Conservation (phyloP, 2,797 vertebrate genomes). For the Anomalospiza imberbis region DNA sequence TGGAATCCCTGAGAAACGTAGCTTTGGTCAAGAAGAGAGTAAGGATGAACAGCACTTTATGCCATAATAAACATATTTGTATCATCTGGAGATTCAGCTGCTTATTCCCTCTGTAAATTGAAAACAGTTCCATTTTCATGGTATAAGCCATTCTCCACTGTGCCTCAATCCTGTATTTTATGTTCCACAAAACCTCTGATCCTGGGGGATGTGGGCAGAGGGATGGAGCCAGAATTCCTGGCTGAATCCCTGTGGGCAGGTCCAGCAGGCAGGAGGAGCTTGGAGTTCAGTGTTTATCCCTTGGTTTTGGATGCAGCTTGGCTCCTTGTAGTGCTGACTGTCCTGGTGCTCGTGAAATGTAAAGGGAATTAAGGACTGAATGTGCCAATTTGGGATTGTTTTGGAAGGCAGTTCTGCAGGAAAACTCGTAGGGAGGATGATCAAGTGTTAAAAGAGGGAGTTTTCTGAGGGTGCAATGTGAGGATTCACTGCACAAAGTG, state of each 20-base stretch:
- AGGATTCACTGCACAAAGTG: neutral
- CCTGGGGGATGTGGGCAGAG: neutral
- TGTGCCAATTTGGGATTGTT: neutral
- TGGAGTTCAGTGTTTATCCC: rapidly evolving
- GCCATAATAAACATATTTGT: neutral
- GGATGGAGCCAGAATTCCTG: neutral
- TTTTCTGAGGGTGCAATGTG: neutral
- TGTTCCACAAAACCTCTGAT: neutral
- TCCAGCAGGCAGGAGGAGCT: rapidly evolving
- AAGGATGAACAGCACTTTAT: neutral
- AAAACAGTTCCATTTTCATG: neutral
- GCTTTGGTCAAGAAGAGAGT: neutral
- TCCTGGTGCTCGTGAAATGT: neutral
- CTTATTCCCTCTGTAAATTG: neutral
- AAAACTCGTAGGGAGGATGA: neutral
- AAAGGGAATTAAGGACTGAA: neutral
- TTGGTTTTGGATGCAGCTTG: neutral
- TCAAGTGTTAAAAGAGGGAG: neutral
- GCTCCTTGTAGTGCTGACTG: neutral
- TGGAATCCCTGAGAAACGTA: neutral
- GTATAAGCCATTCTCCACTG: neutral
- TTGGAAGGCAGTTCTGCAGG: neutral
- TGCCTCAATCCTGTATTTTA: rapidly evolving
- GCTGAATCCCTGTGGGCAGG: neutral
- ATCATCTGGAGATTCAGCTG: neutral